Base-by-base conservation (phyloP, 2,888 invertebrate species). In the Chydorus sphaericus region DNA sequence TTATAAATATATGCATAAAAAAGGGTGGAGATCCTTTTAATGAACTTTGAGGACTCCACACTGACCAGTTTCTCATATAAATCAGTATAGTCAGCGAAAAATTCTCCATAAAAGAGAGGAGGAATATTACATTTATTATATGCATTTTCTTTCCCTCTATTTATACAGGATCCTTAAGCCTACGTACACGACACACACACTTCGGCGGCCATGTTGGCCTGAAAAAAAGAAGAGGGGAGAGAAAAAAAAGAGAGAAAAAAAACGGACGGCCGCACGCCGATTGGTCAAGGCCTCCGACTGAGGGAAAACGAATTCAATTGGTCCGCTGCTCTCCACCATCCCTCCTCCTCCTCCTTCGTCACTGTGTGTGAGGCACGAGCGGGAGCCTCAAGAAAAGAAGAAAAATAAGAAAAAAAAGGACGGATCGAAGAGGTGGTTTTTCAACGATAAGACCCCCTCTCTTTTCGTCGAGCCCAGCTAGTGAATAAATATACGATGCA, bases 151-250 rank as follows among this genome's bases (percentile, higher is more conserved):
- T 44, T 23, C n/a, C 14, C 26, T 44, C 44, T 44, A 11, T 23
- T 44, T 44, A 14, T 23, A 44, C n/a, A 44, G 44, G 44, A 28
- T 26, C 28, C 28, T 44, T 44, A 44, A 28, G 44, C 44, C 44
- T 44, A 14, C 26, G 44, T 14, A 44, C 20, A 14, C 26, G 23
- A 10, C 8, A n/a, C 14, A 44, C 26, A 44, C 23, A 28, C 23
- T 23, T 44, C 44, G 44, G 44, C 44, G 44, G 44, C 44, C 44
- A 44, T 44, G 44, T 44, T 44, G 44, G n/a, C n/a, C n/a, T n/a
- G n/a, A n/a, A 44, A 44, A 44, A 44, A 23, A 23, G 44, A 5
- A n/a, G 26, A 44, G 28, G n/a, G 26, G 26, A 14, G 11, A 20
- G 28, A 23, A 44, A 44, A 44, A 44, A 18, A 44, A 44, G 18